Conservation (phyloP, 1,140 invertebrate species). For the Lordiphosa stackelbergi region DNA sequence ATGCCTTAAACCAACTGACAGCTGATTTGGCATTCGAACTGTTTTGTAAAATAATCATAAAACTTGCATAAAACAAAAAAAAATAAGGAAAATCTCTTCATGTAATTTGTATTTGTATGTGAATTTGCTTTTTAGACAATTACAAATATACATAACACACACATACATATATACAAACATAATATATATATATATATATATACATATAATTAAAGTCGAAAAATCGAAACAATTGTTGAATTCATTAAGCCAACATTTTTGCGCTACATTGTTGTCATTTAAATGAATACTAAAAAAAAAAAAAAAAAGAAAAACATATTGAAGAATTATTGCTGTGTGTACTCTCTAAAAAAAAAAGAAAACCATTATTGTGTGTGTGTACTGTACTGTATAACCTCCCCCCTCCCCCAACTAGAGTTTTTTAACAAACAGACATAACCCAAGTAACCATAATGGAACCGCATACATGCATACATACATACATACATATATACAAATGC, state of each 20-base stretch:
- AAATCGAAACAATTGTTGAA: constrained; percentile 39
- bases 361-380: constrained; percentile 13
- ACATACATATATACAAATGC: constrained; percentile 14
- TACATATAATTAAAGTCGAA: constrained; percentile 37
- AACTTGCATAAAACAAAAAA: constrained; percentile 25
- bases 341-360: constrained; percentile 24
- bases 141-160: constrained; percentile 14
- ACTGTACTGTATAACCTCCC: constrained; percentile 34
- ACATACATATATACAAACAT: constrained; percentile 8
- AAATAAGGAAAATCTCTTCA: constrained; percentile 17
- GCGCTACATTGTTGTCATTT: constrained; percentile 64
- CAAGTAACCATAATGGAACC: constrained; percentile 46
- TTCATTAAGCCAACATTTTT: constrained; percentile 35
- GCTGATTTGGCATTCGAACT: constrained; percentile 32
- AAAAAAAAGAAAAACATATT: constrained; percentile 36
- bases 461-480: constrained; percentile 18
- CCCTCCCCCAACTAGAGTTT: constrained; percentile 24
- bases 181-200: constrained; percentile 7
- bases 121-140: constrained; percentile 40
- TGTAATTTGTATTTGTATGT: constrained; percentile 29
- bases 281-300: constrained; percentile 24
- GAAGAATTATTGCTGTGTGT: constrained; percentile 50
- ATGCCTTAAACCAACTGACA: too few relatives aligned
- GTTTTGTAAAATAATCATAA: constrained; percentile 49
- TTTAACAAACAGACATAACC: constrained; percentile 22